These are phyloP conservation scores for Bagarius yarrelli DNA, from an alignment of 2,113 vertebrate species.

Conservation along the genomic window DNA sequence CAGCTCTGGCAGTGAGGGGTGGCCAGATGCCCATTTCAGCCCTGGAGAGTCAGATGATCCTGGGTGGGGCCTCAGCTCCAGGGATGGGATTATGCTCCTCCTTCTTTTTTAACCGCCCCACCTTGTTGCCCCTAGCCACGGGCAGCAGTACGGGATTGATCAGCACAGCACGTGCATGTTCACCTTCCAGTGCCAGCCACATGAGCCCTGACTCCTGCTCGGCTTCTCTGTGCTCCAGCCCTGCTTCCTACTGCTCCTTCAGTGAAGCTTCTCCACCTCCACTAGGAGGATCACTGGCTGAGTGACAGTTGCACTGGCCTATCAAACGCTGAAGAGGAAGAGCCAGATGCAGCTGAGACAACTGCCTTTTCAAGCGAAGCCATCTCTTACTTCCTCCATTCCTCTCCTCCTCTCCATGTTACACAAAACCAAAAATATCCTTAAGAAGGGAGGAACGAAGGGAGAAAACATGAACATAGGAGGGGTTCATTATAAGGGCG, in stretches of 20 bases:
- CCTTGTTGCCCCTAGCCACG: slow-evolving; percentile 79
- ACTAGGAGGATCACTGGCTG: slow-evolving; percentile 76
- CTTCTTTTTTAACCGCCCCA: slow-evolving; percentile 84
- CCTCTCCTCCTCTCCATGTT: slow-evolving; percentile 55
- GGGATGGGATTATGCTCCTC: slow-evolving; percentile 73
- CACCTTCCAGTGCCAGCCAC: slow-evolving; percentile 68
- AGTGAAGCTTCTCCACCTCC: slow-evolving; percentile 76
- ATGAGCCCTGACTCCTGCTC: slow-evolving; percentile 77
- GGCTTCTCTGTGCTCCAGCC: slow-evolving; percentile 72
- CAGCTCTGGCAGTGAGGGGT: slow-evolving; percentile 83
- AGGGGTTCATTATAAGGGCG: slow-evolving; percentile 58
- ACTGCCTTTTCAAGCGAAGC: slow-evolving; percentile 78
- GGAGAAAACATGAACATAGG: slow-evolving; percentile 66
- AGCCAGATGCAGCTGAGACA: slow-evolving; percentile 44
- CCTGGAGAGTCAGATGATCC: slow-evolving; percentile 82
- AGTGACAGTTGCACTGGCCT: slow-evolving; percentile 65
- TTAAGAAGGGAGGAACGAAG: slow-evolving; percentile 56
- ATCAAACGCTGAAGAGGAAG: slow-evolving; percentile 56
- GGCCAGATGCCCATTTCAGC: slow-evolving; percentile 82
- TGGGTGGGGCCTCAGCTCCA: slow-evolving; percentile 71
- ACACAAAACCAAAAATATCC: slow-evolving; percentile 73
- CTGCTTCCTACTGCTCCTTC: slow-evolving; percentile 77
- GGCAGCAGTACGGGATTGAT: slow-evolving; percentile 71
- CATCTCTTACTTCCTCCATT: slow-evolving; percentile 70
- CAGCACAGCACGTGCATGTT: slow-evolving; percentile 65